Evolutionary conservation across 2,888 invertebrate species (phyloP).

Genomic region (Drosophila histrio): DNA sequence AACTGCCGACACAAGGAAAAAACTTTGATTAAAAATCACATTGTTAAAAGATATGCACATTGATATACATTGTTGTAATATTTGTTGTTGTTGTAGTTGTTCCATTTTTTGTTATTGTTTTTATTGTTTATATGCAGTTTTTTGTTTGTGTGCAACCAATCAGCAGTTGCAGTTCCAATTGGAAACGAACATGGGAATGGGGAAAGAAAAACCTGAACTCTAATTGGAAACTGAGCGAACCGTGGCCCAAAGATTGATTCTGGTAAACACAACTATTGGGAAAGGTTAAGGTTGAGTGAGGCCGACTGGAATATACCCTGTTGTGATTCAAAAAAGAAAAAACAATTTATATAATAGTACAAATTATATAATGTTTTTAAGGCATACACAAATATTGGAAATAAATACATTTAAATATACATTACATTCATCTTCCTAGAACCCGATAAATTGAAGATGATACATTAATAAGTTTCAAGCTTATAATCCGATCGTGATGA

Average conservation of each 20-base stretch:
- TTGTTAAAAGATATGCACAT: conserved; percentile 68
- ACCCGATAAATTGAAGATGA: too few species aligned
- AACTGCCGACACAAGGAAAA: conserved; percentile 35
- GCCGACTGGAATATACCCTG: too few species aligned
- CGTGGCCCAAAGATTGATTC: conserved; percentile 45
- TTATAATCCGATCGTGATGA: too few species aligned
- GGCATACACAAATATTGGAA: too few species aligned
- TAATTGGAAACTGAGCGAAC: conserved; percentile 40
- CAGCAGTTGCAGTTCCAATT: conserved; percentile 42
- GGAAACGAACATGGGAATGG: conserved; percentile 23
- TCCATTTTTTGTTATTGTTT: conserved; percentile 43
- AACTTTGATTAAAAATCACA: conserved; percentile 73
- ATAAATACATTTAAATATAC: too few species aligned
- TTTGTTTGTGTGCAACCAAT: conserved; percentile 50
- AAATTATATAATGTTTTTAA: too few species aligned
- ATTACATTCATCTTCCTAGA: too few species aligned
- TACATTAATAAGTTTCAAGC: too few species aligned
- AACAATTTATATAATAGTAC: too few species aligned
- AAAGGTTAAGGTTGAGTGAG: too few species aligned
- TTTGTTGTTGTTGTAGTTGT: conserved; percentile 17
- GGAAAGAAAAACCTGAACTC: conserved; percentile 21
- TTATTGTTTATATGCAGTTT: conserved; percentile 38
- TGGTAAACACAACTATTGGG: conserved; percentile 15
- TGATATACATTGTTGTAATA: conserved; percentile 37
- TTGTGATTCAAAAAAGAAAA: too few species aligned